Base-by-base conservation (phyloP, 2,113 vertebrate species). In the Chlamydotis undulata region DNA sequence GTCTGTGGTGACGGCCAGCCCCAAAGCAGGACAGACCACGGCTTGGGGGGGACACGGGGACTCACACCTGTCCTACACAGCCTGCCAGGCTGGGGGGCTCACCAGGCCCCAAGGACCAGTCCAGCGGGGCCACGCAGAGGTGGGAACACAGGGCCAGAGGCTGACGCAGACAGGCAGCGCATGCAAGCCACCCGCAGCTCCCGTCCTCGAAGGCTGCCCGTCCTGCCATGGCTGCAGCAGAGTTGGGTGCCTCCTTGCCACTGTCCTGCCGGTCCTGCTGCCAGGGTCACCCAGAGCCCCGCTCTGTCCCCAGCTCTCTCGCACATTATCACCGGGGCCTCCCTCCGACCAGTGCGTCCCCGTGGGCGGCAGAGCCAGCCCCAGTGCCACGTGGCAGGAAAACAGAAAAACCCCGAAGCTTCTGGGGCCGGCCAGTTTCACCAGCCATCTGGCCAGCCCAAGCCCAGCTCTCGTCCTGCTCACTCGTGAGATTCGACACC, bases 171-270 rank as follows among this genome's bases (percentile, higher is more conserved):
- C 12, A 6, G 45, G 83, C 71, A 67, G 52, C 1, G 3, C 55
- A 22, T 35, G 25, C 6, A 25, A 43, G 50, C 26, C 52, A 43
- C 49, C n/a, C 25, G 16, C 47, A 25, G 16, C 29, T n/a, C 35
- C 26, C 6, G 47, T 35, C 63, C 71, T 56, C 0, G 0, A n/a
- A 41, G 29, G 28, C 12, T 28, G 37, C 69, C 18, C 0, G 0
- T 25, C 29, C 70, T 0, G 1, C 45, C 3, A 2, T 10, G n/a
- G 33, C 70, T 18, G 41, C 56, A 21, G 14, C 2, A 1, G 56
- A 56, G 21, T 39, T 14, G 41, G 84, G 35, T 57, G 45, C 43
- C 59, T 85, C 59, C 50, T 71, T 3, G 0, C 50, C 1, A 4
- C 88, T 6, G 3, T 23, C 26, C 57, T 64, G 50, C 56, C 13